Evolutionary conservation across 2,888 invertebrate species (phyloP).

Genomic region (Xylocampa areola): DNA sequence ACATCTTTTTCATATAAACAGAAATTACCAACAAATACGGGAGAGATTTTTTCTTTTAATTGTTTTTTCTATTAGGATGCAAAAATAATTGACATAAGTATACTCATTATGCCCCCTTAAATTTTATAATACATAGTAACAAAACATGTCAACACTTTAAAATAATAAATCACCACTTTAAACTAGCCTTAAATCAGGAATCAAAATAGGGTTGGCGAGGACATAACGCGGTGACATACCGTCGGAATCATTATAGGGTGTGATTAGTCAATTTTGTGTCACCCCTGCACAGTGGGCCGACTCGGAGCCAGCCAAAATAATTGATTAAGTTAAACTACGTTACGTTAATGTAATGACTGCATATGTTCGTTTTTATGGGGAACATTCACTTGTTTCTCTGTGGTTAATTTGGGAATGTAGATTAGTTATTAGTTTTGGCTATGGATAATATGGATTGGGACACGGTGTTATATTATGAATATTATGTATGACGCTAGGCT

Average conservation of each 20-base stretch:
- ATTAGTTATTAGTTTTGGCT: constrained; percentile 47
- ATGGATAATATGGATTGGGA: constrained; percentile 7
- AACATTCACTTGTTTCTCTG: constrained; percentile 58
- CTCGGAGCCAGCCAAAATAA: constrained; percentile 72
- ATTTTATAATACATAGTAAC: constrained; percentile 41
- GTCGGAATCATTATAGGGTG: constrained; percentile 76
- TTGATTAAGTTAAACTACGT: constrained; percentile 87
- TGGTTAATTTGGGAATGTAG: constrained; percentile 65
- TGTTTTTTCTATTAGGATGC: background rate
- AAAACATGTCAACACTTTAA: constrained; percentile 75
- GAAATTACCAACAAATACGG: too few species aligned
- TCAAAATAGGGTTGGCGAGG: constrained; percentile 76
- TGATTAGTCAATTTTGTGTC: constrained; percentile 84
- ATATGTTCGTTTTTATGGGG: constrained; percentile 78
- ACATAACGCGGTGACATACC: constrained; percentile 63
- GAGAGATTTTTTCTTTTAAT: too few species aligned
- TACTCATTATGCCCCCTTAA: constrained; percentile 42
- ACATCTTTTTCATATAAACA: too few species aligned
- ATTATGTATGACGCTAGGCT: background rate
- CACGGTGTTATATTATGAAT: background rate
- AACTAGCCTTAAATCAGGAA: constrained; percentile 72
- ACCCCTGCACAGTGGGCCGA: constrained; percentile 66
- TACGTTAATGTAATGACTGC: constrained; percentile 85
- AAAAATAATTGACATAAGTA: constrained; percentile 38
- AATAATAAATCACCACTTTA: constrained; percentile 78